Base-by-base conservation (phyloP, 1,140 invertebrate genomes). In the Leptinotarsa lineolata region DNA sequence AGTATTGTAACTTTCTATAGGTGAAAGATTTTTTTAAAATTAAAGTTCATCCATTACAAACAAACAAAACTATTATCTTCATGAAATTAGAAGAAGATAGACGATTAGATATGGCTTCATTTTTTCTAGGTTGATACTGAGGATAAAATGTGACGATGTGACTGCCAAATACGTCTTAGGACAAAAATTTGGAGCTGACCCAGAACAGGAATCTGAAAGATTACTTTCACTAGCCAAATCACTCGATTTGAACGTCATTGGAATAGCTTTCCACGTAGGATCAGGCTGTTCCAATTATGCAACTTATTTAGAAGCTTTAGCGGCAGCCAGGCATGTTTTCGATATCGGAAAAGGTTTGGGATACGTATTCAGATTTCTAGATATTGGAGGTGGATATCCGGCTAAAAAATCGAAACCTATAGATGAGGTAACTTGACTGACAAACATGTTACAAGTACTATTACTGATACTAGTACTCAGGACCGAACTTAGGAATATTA, bases 181-280 rank as follows among this genome's bases (percentile, higher is more conserved):
- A 45, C 92, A 96, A 85, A 99, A 99, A 86, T 99, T 97, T 87
- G 97, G 97, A 24, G 96, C 94, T 84, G 92, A 96, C 84, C 90
- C 92, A 1, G 86, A 89, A 58, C 86, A 86, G 3, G 93, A 97
- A 83, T 95, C 92, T 16, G 90, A 91, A 1, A 86, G 89, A 6
- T 87, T 99, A 30, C 87, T 99, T 45, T 87, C 90, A 73, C 83
- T 92, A 45, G 95, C 97, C 0, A 87, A 88, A 58, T 86, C 89
- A 39, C 85, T 95, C 21, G 89, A 86, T 46, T 83, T 96, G 1
- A 87, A 92, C 79, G 90, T 98, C 68, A 88, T 96, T 72, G 97
- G 97, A 39, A 89, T 94, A 4, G 91, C 93, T 73, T 97, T 96
- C 84, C 94, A 97, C 81, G 94, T 96, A 80, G 95, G 95, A 0